Evolutionary conservation across 1,140 invertebrate genomes (phyloP).

Genomic region (Brachionus sp.): DNA sequence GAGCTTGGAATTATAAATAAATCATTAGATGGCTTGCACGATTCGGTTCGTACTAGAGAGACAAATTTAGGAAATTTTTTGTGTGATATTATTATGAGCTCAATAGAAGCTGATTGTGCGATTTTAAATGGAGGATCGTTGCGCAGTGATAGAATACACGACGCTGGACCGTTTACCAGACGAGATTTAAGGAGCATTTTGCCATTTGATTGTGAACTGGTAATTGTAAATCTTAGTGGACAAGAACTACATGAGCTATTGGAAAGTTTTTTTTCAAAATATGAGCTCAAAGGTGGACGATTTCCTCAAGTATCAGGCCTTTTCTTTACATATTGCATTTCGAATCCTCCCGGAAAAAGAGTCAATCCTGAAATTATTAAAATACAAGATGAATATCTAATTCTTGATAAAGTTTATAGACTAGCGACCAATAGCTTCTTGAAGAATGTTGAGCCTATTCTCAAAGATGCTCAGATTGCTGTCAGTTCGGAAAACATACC

Average conservation of each 20-base stretch:
- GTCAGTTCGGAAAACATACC: slow-evolving; percentile 24
- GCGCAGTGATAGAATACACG: slow-evolving; percentile 70
- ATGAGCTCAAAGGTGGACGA: slow-evolving; percentile 57
- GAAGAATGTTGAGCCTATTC: slow-evolving; percentile 14
- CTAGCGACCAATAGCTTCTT: slow-evolving; percentile 16
- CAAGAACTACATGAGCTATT: slow-evolving; percentile 61
- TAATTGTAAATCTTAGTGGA: slow-evolving; percentile 63
- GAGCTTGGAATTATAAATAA: slow-evolving; percentile 72
- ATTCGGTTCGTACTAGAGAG: slow-evolving; percentile 72
- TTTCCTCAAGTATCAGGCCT: slow-evolving; percentile 67
- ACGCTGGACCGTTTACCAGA: slow-evolving; percentile 74
- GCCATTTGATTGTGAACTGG: slow-evolving; percentile 76
- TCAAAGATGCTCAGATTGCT: not conserved
- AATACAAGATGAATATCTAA: slow-evolving; percentile 77
- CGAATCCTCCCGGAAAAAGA: slow-evolving; percentile 67
- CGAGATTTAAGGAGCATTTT: slow-evolving; percentile 76
- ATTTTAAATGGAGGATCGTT: slow-evolving; percentile 82
- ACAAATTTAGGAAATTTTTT: slow-evolving; percentile 87
- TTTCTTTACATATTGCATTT: slow-evolving; percentile 59
- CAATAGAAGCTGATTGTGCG: slow-evolving; percentile 76
- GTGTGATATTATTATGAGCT: slow-evolving; percentile 77
- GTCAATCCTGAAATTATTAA: slow-evolving; percentile 71
- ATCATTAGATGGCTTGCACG: slow-evolving; percentile 77
- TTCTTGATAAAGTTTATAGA: slow-evolving; percentile 63
- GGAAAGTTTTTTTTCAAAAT: slow-evolving; percentile 10